Evolutionary conservation across 2,888 invertebrate species (phyloP).

Genomic region (Hydriomena furcata): DNA sequence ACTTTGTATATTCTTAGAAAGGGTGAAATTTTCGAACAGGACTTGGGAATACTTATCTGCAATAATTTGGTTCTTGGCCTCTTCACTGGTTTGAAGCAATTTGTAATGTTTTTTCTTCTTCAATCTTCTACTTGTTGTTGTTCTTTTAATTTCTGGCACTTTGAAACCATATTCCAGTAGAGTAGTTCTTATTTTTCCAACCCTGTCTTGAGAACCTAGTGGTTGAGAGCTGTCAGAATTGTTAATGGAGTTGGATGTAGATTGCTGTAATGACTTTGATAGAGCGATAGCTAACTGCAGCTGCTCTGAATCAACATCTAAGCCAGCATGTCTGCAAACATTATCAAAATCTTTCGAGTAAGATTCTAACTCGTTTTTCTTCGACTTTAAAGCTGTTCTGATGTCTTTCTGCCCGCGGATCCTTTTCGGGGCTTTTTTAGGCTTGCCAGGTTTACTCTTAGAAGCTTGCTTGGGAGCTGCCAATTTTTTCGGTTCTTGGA

Average conservation of each 20-base stretch:
- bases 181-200: slow-evolving; percentile 73
- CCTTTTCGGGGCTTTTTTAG: slow-evolving; percentile 49
- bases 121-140: slow-evolving; percentile 42
- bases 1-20: slow-evolving; percentile 21
- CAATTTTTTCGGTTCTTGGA: slow-evolving; percentile 59
- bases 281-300: slow-evolving; percentile 87
- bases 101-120: slow-evolving; percentile 56
- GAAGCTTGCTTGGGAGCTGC: slow-evolving; percentile 52
- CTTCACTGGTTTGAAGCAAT: slow-evolving; percentile 51
- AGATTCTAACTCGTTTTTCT: slow-evolving; percentile 63
- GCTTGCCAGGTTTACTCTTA: slow-evolving; percentile 41
- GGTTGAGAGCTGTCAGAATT: slow-evolving; percentile 32
- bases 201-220: slow-evolving; percentile 54
- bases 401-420: slow-evolving; percentile 70
- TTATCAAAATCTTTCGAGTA: slow-evolving; percentile 70
- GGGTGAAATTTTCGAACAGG: slow-evolving; percentile 49
- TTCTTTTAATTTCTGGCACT: slow-evolving; percentile 59
- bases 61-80: slow-evolving; percentile 61
- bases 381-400: slow-evolving; percentile 57
- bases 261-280: slow-evolving; percentile 80
- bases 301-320: slow-evolving; percentile 85
- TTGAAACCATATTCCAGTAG: slow-evolving; percentile 86
- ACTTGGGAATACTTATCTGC: slow-evolving; percentile 63
- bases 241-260: slow-evolving; percentile 23
- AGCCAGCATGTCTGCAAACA: slow-evolving; percentile 67